Percentiles rank a stretch among this genome's conserved stretches.
Conservation (phyloP, 2,888 invertebrate genomes). For the Dolichopus griseipennis region DNA sequence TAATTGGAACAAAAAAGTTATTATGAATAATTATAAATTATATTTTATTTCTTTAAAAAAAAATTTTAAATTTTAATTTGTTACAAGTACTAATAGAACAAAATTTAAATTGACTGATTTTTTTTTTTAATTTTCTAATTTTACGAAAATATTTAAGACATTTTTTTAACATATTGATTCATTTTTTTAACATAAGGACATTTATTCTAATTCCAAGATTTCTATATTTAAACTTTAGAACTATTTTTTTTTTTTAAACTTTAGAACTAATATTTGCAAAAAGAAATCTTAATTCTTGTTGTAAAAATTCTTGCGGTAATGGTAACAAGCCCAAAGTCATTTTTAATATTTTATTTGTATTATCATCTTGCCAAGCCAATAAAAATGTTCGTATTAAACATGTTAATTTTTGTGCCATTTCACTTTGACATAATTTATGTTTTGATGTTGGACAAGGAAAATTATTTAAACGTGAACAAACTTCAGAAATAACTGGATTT, state of each 20-base stretch:
- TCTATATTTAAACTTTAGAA: no score
- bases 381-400: conserved; percentile 40
- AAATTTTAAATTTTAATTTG: no score
- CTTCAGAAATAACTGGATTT: conserved; percentile 40
- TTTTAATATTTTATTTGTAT: conserved; percentile 37
- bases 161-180: no score
- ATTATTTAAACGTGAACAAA: conserved; percentile 41
- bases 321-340: conserved; percentile 40
- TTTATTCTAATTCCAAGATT: no score
- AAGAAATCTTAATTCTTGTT: conserved; percentile 33
- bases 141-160: no score
- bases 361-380: conserved; percentile 36
- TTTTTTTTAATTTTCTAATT: no score
- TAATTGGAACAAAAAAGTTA: no score
- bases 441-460: conserved; percentile 43
- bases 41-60: no score
- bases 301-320: conserved; percentile 42
- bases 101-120: no score
- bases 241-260: background rate
- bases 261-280: background rate
- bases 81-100: no score
- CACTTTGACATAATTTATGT: conserved; percentile 43
- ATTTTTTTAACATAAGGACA: no score
- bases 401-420: conserved; percentile 40
- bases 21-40: no score